Evolutionary conservation across 2,113 vertebrate genomes (phyloP), one percentile per base, ranked within the genome.

Genomic region (Verasper variegatus): DNA sequence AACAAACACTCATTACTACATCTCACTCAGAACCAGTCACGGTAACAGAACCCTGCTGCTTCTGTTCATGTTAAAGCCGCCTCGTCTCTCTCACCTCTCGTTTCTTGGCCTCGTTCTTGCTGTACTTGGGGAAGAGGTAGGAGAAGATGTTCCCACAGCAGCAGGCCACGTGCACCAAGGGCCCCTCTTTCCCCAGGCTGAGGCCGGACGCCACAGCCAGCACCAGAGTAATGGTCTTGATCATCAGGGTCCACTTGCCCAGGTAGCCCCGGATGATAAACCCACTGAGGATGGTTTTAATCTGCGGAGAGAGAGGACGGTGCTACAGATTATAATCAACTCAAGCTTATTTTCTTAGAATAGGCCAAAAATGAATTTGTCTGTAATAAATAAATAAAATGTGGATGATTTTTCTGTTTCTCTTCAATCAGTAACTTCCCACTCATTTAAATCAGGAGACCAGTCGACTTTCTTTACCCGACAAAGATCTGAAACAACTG

Each of bases 141-240:
- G 97, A 99, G 95, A 99, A 99, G 92, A 99, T 98, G 94, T 99
- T 99, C 76, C 98, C 98, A 63, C 98, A 99, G 95, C 98, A 99
- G 92, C 98, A 99, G 82, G 98, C 98, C 90, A 99, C 98, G 5
- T 99, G 98, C 56, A 99, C 98, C 79, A 99, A 89, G 11, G 98
- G 97, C 0, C 98, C 98, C 87, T 99, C 98, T 90, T 99, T 99
- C 78, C 98, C 98, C 92, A 99, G 96, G 88, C 98, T 99, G 82
- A 99, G 95, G 58, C 98, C 98, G 2, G 98, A 99, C 31, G 98
- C 97, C 56, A 99, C 98, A 4, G 98, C 98, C 93, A 99, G 91
- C 42, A 99, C 98, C 93, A 99, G 94, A 1, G 98, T 99, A 90
- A 99, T 92, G 65, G 97, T 99, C 94, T 99, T 99, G 87, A 99